Percentiles rank a stretch among this genome's conserved stretches.
phyloP scores from a whole-genome alignment of 92 coral and sea anemone species.

The Zoanthus sansibaricus region DNA sequence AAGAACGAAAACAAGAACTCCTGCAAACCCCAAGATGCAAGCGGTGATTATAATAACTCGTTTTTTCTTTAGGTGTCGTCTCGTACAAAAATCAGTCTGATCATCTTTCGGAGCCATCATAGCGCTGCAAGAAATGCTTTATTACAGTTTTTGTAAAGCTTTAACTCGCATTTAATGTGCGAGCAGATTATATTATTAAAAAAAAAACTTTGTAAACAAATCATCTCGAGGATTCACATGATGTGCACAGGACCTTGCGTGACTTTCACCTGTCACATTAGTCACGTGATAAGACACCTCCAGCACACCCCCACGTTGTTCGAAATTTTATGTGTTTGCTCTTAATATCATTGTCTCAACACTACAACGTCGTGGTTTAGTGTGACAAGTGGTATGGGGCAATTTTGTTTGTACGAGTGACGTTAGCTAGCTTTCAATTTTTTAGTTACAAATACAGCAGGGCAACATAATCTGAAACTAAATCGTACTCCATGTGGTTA shows the following conservation, averaged over 20 bases:
- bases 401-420: too few species aligned
- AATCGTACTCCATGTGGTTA: too few species aligned
- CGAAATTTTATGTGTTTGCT: too few species aligned
- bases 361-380: too few species aligned
- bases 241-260: neutral
- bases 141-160: neutral
- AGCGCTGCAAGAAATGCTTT: neutral
- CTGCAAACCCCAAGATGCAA: conserved; percentile 17
- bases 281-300: too few species aligned
- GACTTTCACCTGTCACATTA: neutral
- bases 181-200: neutral
- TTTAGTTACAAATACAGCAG: too few species aligned
- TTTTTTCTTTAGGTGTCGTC: conserved; percentile 14
- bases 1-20: conserved; percentile 13
- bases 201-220: neutral
- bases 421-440: too few species aligned
- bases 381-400: too few species aligned
- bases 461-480: too few species aligned
- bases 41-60: conserved; percentile 36
- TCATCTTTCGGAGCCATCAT: conserved; percentile 18
- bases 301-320: too few species aligned
- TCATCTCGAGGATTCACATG: neutral
- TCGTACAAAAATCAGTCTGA: conserved; percentile 19
- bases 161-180: neutral
- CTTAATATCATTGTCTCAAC: too few species aligned